Percentiles rank a stretch among this genome's conserved stretches.
Conservation (phyloP, 2,888 invertebrate genomes). For the Eupeodes latifasciatus region DNA sequence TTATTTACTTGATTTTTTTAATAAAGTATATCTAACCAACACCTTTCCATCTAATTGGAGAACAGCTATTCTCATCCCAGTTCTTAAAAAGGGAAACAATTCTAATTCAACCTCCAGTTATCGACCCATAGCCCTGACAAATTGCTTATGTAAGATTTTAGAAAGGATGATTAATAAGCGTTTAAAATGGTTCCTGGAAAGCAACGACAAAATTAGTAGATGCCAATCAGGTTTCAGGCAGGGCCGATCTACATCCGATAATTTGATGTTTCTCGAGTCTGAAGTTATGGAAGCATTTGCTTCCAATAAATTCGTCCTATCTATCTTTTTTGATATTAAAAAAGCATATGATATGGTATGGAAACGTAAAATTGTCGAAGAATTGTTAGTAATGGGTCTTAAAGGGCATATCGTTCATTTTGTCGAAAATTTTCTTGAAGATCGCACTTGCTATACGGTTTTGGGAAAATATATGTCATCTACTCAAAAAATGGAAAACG, state of each 20-base stretch:
- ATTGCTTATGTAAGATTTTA: slow-evolving; percentile 22
- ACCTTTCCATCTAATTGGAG: slow-evolving; percentile 13
- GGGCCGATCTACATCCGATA: neutral
- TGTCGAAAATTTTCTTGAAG: neutral
- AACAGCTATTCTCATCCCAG: neutral
- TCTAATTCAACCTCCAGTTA: neutral
- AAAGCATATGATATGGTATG: slow-evolving; percentile 29
- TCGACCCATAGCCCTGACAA: slow-evolving; percentile 3
- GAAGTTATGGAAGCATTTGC: slow-evolving; percentile 19
- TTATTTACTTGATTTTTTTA: neutral
- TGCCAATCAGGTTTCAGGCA: slow-evolving; percentile 2
- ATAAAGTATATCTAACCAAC: slow-evolving; percentile 1
- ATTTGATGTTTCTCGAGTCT: neutral
- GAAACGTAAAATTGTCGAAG: slow-evolving; percentile 12
- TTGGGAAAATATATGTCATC: neutral
- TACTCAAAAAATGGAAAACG: slow-evolving; percentile 18
- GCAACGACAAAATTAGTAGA: neutral
- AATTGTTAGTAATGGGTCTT: slow-evolving; percentile 4
- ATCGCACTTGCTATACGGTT: neutral
- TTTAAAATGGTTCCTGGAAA: slow-evolving; percentile 9
- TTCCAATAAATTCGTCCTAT: slow-evolving; percentile 1
- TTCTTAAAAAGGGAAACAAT: neutral
- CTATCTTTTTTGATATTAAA: slow-evolving; percentile 27
- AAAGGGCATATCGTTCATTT: slow-evolving; percentile 7
- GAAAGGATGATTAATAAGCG: slow-evolving; percentile 20